phyloP scores from a whole-genome alignment of 2,113 vertebrate species.

The Saguinus midas region DNA sequence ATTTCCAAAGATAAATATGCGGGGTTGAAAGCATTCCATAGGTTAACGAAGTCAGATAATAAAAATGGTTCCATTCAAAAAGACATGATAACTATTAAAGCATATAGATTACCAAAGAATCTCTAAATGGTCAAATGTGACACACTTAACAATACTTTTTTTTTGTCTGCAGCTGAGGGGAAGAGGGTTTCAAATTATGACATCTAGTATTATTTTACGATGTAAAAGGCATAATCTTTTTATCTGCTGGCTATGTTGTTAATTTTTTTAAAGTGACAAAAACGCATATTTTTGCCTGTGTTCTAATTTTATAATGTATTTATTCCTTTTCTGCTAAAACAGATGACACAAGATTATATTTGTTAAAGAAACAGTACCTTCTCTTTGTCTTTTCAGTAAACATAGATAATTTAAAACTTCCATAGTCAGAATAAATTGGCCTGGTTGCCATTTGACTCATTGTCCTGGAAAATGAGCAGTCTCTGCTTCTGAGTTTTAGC shows the following conservation, averaged over 20 bases:
- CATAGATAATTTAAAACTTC: background rate
- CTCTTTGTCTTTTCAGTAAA: background rate
- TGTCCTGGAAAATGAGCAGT: background rate
- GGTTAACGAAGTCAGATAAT: constrained; percentile 35
- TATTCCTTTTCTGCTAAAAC: background rate
- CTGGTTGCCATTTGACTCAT: background rate
- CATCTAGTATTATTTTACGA: constrained; percentile 61
- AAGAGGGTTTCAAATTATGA: constrained; percentile 66
- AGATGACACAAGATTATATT: background rate
- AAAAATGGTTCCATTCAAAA: constrained; percentile 23
- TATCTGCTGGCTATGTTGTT: background rate
- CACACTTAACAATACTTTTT: constrained; percentile 71
- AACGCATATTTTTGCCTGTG: background rate
- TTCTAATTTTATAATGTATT: background rate
- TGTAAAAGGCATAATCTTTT: constrained; percentile 16
- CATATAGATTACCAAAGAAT: constrained; percentile 41
- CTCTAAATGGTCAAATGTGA: constrained; percentile 49
- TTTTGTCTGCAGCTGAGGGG: constrained; percentile 37
- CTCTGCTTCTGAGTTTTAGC: background rate
- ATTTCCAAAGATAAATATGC: constrained; percentile 62
- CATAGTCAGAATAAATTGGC: background rate
- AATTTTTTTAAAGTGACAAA: constrained; percentile 49
- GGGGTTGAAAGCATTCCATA: constrained; percentile 39
- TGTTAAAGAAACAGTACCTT: constrained; percentile 33
- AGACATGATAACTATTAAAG: background rate